Conservation (phyloP, 2,113 vertebrate genomes). For the Anolis sagrei region DNA sequence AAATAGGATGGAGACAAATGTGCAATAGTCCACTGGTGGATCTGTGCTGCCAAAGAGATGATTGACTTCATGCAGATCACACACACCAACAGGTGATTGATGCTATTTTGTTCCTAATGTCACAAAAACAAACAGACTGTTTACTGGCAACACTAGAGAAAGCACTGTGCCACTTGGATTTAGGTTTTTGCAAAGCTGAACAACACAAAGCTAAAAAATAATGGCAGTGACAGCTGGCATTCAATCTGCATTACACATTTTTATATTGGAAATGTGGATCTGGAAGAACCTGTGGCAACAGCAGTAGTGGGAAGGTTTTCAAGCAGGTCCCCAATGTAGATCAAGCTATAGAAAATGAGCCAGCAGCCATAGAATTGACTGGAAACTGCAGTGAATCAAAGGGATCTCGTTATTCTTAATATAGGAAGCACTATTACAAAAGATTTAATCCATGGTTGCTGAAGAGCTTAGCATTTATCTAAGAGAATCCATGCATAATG, state of each 20-base stretch:
- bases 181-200: background rate
- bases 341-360: background rate
- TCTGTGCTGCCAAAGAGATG: background rate
- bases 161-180: background rate
- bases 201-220: background rate
- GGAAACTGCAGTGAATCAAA: background rate
- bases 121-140: background rate
- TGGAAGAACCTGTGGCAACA: rapidly evolving
- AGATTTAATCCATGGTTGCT: background rate
- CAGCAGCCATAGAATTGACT: slow-evolving; percentile 13
- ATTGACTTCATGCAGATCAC: background rate
- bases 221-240: background rate
- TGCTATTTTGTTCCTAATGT: background rate
- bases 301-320: background rate
- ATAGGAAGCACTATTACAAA: slow-evolving; percentile 5
- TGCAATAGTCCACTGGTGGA: background rate
- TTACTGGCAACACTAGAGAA: background rate
- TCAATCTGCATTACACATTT: background rate
- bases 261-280: background rate
- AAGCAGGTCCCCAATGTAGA: background rate
- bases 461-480: background rate
- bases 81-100: background rate
- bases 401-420: background rate
- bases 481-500: slow-evolving; percentile 6
- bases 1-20: background rate